Evolutionary conservation across 2,888 invertebrate species (phyloP), one percentile per base, ranked within the genome.

Genomic region (Maniola hyperantus): DNA sequence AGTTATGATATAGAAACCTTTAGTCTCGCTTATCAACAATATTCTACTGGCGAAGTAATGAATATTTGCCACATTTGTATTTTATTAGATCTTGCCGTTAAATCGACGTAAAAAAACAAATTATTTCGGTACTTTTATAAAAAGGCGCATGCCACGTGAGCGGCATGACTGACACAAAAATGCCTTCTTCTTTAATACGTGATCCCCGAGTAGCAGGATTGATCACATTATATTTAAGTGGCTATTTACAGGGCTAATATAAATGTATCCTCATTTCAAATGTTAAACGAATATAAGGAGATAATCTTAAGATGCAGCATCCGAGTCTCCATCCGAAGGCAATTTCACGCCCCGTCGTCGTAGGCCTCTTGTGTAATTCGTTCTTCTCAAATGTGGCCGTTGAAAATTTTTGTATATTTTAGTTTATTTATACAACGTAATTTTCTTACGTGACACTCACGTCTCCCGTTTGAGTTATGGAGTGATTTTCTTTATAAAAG

Each of bases 271-370:
- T 70, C 72, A 65, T 71, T 72, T 71, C 63, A 65, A 70, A 70
- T 70, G 70, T 67, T 70, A 71, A 71, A 66, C 70, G 71, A 71
- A 68, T 71, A 71, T 70, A 70, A 67, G 64, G 68, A 71, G 70
- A 71, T 72, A 71, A 72, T 72, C 72, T 71, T 58, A 69, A 71
- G 71, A 66, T 72, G 72, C 72, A 68, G 68, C 72, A 67, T 72
- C 66, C 71, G 69, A 64, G 71, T 65, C 67, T 67, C 64, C 71
- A 71, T 83, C 82, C 74, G 72, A 71, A 84, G 81, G 79, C 88
- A 90, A 91, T 91, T 91, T 91, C 87, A 88, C 90, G 90, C 88
- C 79, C 80, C 83, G 88, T 86, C 87, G 80, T 81, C 77, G 77
- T 81, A 81, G 78, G 79, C 83, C 81, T 80, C 75, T 76, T 72